Evolutionary conservation across 2,797 vertebrate genomes (phyloP).

Genomic region (Tiaroga cobitis): DNA sequence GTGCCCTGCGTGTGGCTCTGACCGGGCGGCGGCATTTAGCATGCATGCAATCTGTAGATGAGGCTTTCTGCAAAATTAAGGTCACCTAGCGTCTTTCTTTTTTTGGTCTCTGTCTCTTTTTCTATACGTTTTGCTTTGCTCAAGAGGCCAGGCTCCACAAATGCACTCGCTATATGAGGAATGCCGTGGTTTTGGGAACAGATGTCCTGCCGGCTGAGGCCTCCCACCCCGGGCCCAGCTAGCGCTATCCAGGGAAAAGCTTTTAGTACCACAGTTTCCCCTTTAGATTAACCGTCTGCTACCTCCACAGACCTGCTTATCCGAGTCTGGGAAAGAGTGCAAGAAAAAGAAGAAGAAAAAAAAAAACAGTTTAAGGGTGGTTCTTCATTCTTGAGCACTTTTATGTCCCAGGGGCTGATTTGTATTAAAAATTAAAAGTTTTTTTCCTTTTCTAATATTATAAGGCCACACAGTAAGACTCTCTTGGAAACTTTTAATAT

Average conservation of each 20-base stretch:
- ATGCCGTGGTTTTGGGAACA: conserved; percentile 62
- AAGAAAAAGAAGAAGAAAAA: conserved; percentile 23
- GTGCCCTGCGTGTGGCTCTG: conserved; percentile 11
- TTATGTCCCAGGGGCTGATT: background rate
- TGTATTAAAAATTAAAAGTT: background rate
- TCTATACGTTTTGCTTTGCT: conserved; percentile 49
- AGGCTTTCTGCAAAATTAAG: background rate
- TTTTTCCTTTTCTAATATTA: background rate
- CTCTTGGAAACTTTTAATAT: background rate
- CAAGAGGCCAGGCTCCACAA: conserved; percentile 31
- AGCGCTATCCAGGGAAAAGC: conserved; percentile 61
- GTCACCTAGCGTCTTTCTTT: background rate
- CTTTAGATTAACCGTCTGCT: conserved; percentile 76
- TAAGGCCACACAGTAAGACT: background rate
- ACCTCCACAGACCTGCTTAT: conserved; percentile 64
- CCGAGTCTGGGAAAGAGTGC: conserved; percentile 64
- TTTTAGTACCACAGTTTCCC: conserved; percentile 70
- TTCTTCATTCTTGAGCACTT: background rate
- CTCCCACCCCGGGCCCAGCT: conserved; percentile 50
- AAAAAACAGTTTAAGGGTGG: background rate
- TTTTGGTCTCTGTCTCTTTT: background rate
- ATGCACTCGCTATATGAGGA: conserved; percentile 54
- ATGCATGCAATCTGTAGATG: background rate
- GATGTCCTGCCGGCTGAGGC: conserved; percentile 54
- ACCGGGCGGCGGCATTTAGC: background rate